Evolutionary conservation across 2,797 vertebrate species (phyloP).

Genomic region (Pangasius krempfi): DNA sequence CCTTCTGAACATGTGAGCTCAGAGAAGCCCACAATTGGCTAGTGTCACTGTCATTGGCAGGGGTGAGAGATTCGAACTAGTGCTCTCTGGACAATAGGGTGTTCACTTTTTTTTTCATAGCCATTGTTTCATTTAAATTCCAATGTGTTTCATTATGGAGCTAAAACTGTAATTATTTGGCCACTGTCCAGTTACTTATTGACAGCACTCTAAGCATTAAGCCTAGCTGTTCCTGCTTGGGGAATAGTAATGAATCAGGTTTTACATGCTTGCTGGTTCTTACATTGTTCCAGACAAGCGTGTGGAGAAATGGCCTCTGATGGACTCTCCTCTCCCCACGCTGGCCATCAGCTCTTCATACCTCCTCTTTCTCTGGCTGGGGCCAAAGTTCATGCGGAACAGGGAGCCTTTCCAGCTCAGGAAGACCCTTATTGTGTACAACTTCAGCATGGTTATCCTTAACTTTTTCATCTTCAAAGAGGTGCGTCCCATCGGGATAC

Average conservation of each 20-base stretch:
- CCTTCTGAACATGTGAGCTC: not conserved
- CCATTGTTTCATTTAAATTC: not conserved
- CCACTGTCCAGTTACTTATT: not conserved
- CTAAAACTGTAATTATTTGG: not conserved
- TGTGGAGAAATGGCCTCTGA: constrained; percentile 95
- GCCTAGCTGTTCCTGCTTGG: not conserved
- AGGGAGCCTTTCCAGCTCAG: constrained; percentile 94
- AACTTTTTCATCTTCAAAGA: constrained; percentile 99
- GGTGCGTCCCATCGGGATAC: constrained; percentile 70
- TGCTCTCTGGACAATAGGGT: not conserved
- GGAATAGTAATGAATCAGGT: not conserved
- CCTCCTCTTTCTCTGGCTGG: constrained; percentile 95
- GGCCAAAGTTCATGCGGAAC: constrained; percentile 96
- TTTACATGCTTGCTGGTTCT: not conserved
- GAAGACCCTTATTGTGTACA: constrained; percentile 91
- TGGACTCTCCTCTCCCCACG: constrained; percentile 92
- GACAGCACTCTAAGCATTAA: not conserved
- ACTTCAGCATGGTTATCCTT: constrained; percentile 98
- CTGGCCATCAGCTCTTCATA: constrained; percentile 94
- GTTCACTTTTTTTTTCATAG: not conserved
- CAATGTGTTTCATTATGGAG: not conserved
- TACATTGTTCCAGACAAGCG: constrained; percentile 84
- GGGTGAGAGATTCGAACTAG: not conserved
- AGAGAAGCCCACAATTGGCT: not conserved
- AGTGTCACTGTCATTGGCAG: not conserved